Evolutionary conservation across 2,797 vertebrate species (phyloP).

Genomic region (Neoniphon sammara): DNA sequence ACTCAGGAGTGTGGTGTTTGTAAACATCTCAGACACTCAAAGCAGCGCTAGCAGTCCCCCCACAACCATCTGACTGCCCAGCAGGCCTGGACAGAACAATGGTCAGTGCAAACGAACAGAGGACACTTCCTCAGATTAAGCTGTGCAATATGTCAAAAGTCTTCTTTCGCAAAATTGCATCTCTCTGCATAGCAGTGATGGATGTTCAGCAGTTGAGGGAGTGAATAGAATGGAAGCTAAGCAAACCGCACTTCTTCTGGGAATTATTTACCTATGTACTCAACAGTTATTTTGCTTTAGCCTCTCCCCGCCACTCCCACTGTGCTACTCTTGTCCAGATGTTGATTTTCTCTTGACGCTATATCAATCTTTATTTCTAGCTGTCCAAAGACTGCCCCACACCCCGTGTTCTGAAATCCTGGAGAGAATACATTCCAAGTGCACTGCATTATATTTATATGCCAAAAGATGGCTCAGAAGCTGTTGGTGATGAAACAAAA

Average conservation of each 20-base stretch:
- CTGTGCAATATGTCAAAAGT: slow-evolving; percentile 18
- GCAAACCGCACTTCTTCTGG: slow-evolving; percentile 41
- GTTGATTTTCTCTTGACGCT: slow-evolving; percentile 16
- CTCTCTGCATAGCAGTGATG: slow-evolving; percentile 32
- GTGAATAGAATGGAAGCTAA: slow-evolving; percentile 44
- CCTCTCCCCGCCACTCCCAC: slow-evolving; percentile 18
- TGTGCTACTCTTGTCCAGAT: slow-evolving; percentile 29
- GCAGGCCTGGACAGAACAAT: slow-evolving; percentile 43
- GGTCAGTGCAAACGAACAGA: slow-evolving; percentile 59
- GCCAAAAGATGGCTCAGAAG: slow-evolving; percentile 7
- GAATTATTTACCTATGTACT: slow-evolving; percentile 32
- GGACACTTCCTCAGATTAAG: slow-evolving; percentile 58
- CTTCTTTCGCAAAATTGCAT: slow-evolving; percentile 41
- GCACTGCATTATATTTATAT: background rate
- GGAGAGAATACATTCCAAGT: background rate
- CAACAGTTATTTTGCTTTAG: slow-evolving; percentile 50
- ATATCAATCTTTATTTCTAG: slow-evolving; percentile 37
- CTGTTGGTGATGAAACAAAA: background rate
- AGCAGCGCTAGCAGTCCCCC: slow-evolving; percentile 50
- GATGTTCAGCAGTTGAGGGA: slow-evolving; percentile 32
- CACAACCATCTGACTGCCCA: slow-evolving; percentile 30
- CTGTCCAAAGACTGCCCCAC: slow-evolving; percentile 25
- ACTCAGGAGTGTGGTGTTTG: slow-evolving; percentile 79
- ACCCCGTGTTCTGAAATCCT: background rate
- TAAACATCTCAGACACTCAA: slow-evolving; percentile 76